Evolutionary conservation across 2,797 vertebrate genomes (phyloP), one percentile per base, ranked within the genome.

Genomic region (Pelochelys cantorii): DNA sequence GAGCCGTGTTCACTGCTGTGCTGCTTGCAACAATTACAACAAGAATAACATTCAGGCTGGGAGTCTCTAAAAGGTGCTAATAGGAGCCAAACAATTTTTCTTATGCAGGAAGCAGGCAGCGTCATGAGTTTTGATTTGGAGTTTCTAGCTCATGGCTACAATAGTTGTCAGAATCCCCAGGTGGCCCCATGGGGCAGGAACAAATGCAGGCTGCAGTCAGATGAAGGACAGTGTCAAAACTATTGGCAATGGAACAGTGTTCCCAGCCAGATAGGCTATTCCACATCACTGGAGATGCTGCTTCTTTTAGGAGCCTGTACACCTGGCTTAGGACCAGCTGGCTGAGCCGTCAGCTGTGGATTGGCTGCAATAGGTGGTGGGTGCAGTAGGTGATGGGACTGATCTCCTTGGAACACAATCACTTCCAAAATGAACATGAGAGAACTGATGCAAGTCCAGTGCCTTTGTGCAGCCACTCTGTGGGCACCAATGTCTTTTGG

Each of bases 1-100:
- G 68, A 3, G 79, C 81, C 96, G 89, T 90, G 56, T 52, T 29
- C 68, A 79, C 86, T 96, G 57, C 23, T 92, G 59, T 11, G 86
- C 92, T 94, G 79, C 27, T 84, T 90, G 25, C 62, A 86, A 54
- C 71, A 22, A 31, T 1, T 75, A 52, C 5, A 81, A 52, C 34
- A 31, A 6, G 2, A 23, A 6, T 13, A n/a, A 79, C 3, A 4
- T 59, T 91, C 37, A 55, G 5, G 25, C 79, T 81, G 60, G 31
- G 62, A 29, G 53, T 60, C 7, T 87, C 85, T 53, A 59, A 77
- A 48, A 22, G 27, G 12, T 31, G 59, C 60, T 52, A 17, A 65
- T 65, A 14, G 12, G 37, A 42, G 22, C 71, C 42, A 34, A 74
- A 42, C 20, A 42, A 23, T 13, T 74, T 42, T 74, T 74, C 71